Percentiles rank a stretch among this genome's conserved stretches.
These are phyloP conservation scores for Eulemur rufifrons DNA, from an alignment of 2,113 vertebrate genomes.

Conservation along the genomic window DNA sequence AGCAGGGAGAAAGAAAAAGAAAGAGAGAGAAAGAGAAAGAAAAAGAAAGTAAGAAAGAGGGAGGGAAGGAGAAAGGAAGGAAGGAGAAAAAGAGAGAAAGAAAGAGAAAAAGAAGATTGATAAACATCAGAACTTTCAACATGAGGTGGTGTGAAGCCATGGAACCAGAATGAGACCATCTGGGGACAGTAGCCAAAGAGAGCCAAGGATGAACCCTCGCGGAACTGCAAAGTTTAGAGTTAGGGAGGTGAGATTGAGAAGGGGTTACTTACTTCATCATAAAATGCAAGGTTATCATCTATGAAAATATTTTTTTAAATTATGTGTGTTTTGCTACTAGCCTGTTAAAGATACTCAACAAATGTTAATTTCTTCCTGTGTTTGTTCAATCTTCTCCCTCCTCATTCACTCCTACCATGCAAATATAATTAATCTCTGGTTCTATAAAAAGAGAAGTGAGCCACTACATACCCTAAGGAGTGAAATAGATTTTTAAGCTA, in stretches of 20 bases:
- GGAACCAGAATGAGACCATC: background rate
- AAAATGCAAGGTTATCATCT: background rate
- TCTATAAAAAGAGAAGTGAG: background rate
- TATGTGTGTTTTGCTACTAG: background rate
- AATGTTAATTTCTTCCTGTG: background rate
- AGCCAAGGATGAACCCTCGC: background rate
- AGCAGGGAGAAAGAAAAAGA: background rate
- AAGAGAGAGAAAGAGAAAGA: too few relatives aligned
- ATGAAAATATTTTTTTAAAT: slow-evolving; percentile 14
- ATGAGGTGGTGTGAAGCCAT: background rate
- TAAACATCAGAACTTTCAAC: background rate
- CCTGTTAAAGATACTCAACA: background rate
- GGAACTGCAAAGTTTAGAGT: background rate
- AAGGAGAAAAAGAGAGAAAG: too few relatives aligned
- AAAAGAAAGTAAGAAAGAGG: too few relatives aligned
- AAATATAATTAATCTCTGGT: slow-evolving; percentile 3
- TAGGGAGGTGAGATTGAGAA: background rate
- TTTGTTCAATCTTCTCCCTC: background rate
- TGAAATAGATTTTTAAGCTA: background rate
- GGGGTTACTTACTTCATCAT: background rate
- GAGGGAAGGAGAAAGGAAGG: too few relatives aligned
- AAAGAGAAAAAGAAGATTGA: background rate
- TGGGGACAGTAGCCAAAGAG: background rate
- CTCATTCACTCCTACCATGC: background rate
- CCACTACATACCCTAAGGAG: background rate